Percentiles rank a stretch among this genome's conserved stretches.
Evolutionary conservation across 2,888 invertebrate genomes (phyloP).

Genomic region (Cylloceria caligata): DNA sequence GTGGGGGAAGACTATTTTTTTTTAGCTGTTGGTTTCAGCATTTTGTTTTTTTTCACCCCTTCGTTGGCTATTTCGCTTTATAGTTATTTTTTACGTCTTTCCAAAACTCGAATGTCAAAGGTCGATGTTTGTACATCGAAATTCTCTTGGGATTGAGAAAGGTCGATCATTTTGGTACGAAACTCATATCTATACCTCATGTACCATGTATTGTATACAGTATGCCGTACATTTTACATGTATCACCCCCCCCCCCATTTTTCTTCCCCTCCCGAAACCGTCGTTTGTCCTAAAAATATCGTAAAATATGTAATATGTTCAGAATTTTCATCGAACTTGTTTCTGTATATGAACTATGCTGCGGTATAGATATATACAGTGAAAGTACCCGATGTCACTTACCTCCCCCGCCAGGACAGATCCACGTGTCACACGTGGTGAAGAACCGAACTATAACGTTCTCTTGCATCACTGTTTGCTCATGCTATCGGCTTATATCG

Average conservation of each 20-base stretch:
- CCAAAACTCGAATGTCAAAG: slow-evolving; percentile 39
- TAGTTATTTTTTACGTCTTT: slow-evolving; percentile 28
- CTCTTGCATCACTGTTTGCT: background rate
- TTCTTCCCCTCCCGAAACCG: slow-evolving; percentile 27
- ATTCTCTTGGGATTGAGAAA: slow-evolving; percentile 24
- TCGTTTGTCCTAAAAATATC: slow-evolving; percentile 55
- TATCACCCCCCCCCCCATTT: background rate
- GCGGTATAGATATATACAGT: slow-evolving; percentile 2
- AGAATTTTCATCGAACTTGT: slow-evolving; percentile 54
- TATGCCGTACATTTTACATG: background rate
- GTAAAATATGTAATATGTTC: slow-evolving; percentile 64
- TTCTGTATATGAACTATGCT: background rate
- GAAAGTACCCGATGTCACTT: slow-evolving; percentile 2
- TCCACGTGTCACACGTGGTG: slow-evolving; percentile 29
- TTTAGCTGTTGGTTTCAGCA: slow-evolving; percentile 31
- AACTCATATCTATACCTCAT: background rate
- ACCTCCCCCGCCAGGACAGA: background rate
- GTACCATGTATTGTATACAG: background rate
- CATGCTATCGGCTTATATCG: slow-evolving; percentile 21
- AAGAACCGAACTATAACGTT: background rate
- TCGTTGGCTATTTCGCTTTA: background rate
- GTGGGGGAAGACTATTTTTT: no score
- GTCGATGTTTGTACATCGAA: slow-evolving; percentile 32
- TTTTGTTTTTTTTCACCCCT: background rate
- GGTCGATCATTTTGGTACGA: slow-evolving; percentile 30